Percentiles rank a stretch among this genome's conserved stretches.
Evolutionary conservation across 2,888 invertebrate species (phyloP).

Genomic region (Ormyrus rosae): DNA sequence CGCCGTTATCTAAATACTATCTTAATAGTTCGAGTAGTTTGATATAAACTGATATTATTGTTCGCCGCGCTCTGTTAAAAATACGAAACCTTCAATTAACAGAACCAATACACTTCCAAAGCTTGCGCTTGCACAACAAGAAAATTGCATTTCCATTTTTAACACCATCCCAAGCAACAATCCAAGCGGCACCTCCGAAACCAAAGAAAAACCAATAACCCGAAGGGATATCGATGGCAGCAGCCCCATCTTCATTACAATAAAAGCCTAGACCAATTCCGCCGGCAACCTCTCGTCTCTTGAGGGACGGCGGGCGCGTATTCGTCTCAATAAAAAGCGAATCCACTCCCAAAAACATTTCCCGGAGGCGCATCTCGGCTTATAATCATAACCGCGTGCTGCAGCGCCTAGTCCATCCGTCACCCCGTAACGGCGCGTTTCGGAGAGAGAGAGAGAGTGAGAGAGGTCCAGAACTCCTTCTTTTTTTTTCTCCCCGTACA

Average conservation of each 20-base stretch:
- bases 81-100: too few species aligned
- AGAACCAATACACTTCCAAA: background rate
- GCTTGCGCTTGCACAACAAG: background rate
- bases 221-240: too few species aligned
- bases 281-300: too few species aligned
- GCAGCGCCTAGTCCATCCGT: conserved; percentile 3
- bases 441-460: background rate
- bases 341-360: conserved; percentile 24
- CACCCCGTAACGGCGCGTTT: conserved; percentile 15
- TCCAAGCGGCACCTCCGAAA: background rate
- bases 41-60: conserved; percentile 12
- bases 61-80: conserved; percentile 6
- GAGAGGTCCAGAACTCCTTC: conserved; percentile 40
- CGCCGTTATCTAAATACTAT: conserved; percentile 2
- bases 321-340: conserved; percentile 30
- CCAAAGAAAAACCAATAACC: too few species aligned
- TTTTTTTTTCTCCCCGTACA: background rate
- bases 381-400: conserved; percentile 21
- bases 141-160: background rate
- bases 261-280: background rate
- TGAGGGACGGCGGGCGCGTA: too few species aligned
- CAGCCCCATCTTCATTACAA: background rate
- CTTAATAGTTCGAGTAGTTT: conserved; percentile 24
- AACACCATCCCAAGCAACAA: background rate
- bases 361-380: background rate